Conservation (phyloP, 1,140 invertebrate genomes). For the Coptotermes formosanus region DNA sequence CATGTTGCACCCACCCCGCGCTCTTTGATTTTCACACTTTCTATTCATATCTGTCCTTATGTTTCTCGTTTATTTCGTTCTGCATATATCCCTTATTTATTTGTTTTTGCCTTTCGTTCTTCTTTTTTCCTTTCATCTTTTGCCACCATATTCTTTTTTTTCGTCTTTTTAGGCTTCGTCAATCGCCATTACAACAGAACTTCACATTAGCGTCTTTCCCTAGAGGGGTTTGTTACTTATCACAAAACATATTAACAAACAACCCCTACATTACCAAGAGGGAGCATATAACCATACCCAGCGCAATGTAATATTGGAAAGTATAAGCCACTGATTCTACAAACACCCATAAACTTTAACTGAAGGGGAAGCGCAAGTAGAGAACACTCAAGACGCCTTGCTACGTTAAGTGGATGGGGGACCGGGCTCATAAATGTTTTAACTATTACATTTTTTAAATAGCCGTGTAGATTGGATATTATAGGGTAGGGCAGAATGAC, state of each 20-base stretch:
- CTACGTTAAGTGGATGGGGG: not conserved
- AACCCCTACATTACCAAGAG: not conserved
- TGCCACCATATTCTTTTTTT: no score
- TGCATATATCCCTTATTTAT: no score
- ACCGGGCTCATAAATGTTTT: not conserved
- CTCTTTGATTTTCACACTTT: no score
- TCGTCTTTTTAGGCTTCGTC: no score
- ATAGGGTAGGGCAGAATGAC: not conserved
- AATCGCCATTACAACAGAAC: not conserved
- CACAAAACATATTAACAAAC: constrained; percentile 6
- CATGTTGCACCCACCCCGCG: no score
- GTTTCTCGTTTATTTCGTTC: no score
- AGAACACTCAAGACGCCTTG: not conserved
- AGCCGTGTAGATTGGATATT: not conserved
- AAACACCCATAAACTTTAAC: not conserved
- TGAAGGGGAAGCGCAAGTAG: not conserved
- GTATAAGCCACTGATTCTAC: constrained; percentile 14
- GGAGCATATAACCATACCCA: not conserved
- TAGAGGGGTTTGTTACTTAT: not conserved
- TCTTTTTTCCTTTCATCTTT: no score
- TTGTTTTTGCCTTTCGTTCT: no score
- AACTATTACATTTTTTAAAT: not conserved
- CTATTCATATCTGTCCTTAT: no score
- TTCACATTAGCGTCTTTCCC: not conserved
- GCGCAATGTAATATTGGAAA: not conserved